phyloP scores from a whole-genome alignment of 1,140 invertebrate genomes.

The Drosophila dunni region DNA sequence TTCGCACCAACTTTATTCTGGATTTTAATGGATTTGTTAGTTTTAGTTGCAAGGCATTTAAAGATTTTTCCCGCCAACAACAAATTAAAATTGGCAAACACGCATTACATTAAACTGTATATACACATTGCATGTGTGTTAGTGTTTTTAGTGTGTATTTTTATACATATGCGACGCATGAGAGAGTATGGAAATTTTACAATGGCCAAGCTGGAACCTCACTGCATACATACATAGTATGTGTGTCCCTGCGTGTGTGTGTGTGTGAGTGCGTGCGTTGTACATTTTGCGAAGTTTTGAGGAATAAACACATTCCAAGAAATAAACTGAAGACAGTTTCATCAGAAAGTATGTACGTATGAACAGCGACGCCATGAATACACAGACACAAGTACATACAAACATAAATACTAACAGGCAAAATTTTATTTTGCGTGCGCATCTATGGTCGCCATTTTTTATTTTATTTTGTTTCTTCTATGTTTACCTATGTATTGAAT shows the following conservation, averaged over 20 bases:
- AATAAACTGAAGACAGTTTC: slow-evolving; percentile 45
- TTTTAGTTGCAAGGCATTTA: slow-evolving; percentile 33
- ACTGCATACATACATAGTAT: slow-evolving; percentile 38
- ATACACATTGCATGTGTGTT: slow-evolving; percentile 7
- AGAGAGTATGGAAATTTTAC: slow-evolving; percentile 56
- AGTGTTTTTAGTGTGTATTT: background rate
- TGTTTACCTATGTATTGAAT: slow-evolving; percentile 16
- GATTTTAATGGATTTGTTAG: slow-evolving; percentile 4
- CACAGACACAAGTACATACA: slow-evolving; percentile 24
- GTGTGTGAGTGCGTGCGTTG: slow-evolving; percentile 2
- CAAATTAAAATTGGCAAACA: slow-evolving; percentile 55
- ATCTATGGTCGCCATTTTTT: slow-evolving; percentile 78
- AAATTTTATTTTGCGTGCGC: slow-evolving; percentile 79
- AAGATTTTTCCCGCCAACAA: slow-evolving; percentile 67
- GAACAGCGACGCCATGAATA: slow-evolving; percentile 14
- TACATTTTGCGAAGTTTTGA: slow-evolving; percentile 14
- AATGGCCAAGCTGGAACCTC: slow-evolving; percentile 46
- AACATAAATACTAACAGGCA: slow-evolving; percentile 49
- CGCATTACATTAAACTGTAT: slow-evolving; percentile 28
- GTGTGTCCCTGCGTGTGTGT: slow-evolving; percentile 1
- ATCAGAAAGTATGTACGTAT: background rate
- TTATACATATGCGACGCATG: slow-evolving; percentile 31
- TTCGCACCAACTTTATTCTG: slow-evolving; percentile 33
- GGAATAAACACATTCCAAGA: slow-evolving; percentile 21
- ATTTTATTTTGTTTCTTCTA: slow-evolving; percentile 65